Percentiles rank a stretch among this genome's conserved stretches.
Evolutionary conservation across 1,140 invertebrate genomes (phyloP).

Genomic region (Aphidius ervi): DNA sequence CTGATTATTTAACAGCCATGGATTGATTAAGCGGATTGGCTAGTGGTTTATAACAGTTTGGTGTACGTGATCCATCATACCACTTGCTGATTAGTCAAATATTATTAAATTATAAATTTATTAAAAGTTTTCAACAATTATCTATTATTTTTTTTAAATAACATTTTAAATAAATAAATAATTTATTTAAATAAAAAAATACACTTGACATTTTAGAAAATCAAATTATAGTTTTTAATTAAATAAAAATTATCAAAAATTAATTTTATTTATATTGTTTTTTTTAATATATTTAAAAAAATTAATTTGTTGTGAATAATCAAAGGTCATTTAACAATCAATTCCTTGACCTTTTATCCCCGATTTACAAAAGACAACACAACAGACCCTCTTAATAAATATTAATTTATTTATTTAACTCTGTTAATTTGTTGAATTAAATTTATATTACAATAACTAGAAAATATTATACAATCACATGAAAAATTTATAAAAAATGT

Average conservation of each 20-base stretch:
- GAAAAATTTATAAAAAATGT: too few relatives aligned
- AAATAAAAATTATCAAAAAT: not conserved
- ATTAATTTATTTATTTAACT: too few relatives aligned
- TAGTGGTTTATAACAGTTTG: not conserved
- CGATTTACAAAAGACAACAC: constrained; percentile 5
- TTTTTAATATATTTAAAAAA: not conserved
- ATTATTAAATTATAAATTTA: not conserved
- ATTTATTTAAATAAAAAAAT: too few relatives aligned
- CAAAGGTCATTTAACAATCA: not conserved
- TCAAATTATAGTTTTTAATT: not conserved
- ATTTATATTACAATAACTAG: too few relatives aligned
- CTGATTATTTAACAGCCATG: not conserved
- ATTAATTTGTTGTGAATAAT: too few relatives aligned
- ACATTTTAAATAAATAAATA: not conserved
- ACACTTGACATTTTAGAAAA: not conserved
- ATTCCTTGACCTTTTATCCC: constrained; percentile 22
- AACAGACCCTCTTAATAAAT: too few relatives aligned
- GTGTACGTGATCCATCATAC: constrained; percentile 1
- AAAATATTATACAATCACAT: too few relatives aligned
- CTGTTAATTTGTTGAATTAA: too few relatives aligned
- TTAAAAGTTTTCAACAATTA: not conserved
- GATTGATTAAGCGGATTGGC: not conserved
- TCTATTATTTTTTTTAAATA: not conserved
- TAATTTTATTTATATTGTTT: not conserved
- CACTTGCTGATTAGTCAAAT: not conserved